Evolutionary conservation across 2,888 invertebrate species (phyloP), one percentile per base, ranked within the genome.

Genomic region (Machimus rusticus): DNA sequence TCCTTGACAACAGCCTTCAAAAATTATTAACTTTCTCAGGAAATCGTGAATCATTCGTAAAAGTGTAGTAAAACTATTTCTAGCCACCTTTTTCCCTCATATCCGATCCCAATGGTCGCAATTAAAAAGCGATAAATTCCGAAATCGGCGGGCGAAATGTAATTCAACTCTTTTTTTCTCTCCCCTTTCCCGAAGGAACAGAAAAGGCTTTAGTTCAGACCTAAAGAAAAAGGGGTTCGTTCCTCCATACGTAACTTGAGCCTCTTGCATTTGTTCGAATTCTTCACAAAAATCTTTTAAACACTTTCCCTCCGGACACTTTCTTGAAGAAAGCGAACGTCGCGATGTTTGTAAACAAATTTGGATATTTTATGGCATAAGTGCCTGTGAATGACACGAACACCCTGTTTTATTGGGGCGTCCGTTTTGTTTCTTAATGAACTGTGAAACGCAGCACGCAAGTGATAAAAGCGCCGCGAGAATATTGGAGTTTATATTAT

Each of bases 261-360:
- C 23, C 66, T 46, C 31, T 28, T 16, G 39, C 79, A 79, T 79
- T 79, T 79, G 79, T 46, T 79, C 51, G 14, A 46, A 79, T 51
- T 79, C 79, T 51, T 79, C 79, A 79, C 46, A 43, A 78, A 66
- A 66, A 66, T 66, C 66, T 78, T 78, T 43, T 43, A 23, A 34
- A 79, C 79, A 51, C 79, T 79, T 79, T 79, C 51, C n/a, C 79
- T 51, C 51, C 8, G n/a, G 14, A 23, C 28, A 28, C 31, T 51
- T 43, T 43, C 43, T 23, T n/a, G 31, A 46, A 79, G 79, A 79
- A 79, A 79, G 51, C 31, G 51, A 28, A 39, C 78, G 78, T 78
- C 78, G 43, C 46, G 51, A 31, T 23, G 51, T 79, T 79, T 79
- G 51, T 79, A 79, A 79, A 79, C 79, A 79, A 79, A 79, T 51